These are phyloP conservation scores for Pseudomyrmex pallidus DNA, from an alignment of 1,140 invertebrate genomes.

Conservation along the genomic window DNA sequence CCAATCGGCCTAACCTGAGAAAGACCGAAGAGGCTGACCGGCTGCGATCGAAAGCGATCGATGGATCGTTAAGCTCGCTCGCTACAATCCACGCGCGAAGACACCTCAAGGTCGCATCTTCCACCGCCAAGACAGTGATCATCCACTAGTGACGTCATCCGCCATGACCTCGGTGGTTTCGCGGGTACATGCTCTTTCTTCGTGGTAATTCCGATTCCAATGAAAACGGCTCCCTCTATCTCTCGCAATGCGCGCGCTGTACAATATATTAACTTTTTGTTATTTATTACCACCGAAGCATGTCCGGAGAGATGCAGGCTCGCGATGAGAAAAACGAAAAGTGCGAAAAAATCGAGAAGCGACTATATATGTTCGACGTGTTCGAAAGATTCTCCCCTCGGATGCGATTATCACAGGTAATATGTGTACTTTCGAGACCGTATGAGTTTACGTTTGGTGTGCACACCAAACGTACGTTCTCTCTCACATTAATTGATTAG, in stretches of 20 bases:
- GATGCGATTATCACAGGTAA: too few species aligned
- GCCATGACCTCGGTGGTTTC: constrained; percentile 53
- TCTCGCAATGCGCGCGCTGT: neutral
- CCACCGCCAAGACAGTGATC: constrained; percentile 63
- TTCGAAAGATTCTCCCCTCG: too few species aligned
- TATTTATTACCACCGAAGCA: constrained; percentile 7
- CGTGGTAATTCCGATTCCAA: constrained; percentile 76
- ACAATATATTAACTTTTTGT: constrained; percentile 41
- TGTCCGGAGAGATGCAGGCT: constrained; percentile 3
- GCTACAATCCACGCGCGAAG: constrained; percentile 43
- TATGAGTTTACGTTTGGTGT: too few species aligned
- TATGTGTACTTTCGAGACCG: too few species aligned
- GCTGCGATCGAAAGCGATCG: constrained; percentile 57
- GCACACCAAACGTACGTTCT: too few species aligned
- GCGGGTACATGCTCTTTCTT: constrained; percentile 8
- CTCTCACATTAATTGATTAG: too few species aligned
- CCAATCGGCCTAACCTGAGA: constrained; percentile 21
- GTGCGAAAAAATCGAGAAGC: neutral
- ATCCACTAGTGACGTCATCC: constrained; percentile 64
- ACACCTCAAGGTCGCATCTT: constrained; percentile 66
- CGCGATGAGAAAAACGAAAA: neutral
- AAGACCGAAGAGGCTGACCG: neutral
- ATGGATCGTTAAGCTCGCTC: constrained; percentile 63
- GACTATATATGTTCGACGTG: too few species aligned
- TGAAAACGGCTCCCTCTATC: constrained; percentile 64